Conservation (phyloP, 2,888 invertebrate species). For the Amphimallon solstitiale region DNA sequence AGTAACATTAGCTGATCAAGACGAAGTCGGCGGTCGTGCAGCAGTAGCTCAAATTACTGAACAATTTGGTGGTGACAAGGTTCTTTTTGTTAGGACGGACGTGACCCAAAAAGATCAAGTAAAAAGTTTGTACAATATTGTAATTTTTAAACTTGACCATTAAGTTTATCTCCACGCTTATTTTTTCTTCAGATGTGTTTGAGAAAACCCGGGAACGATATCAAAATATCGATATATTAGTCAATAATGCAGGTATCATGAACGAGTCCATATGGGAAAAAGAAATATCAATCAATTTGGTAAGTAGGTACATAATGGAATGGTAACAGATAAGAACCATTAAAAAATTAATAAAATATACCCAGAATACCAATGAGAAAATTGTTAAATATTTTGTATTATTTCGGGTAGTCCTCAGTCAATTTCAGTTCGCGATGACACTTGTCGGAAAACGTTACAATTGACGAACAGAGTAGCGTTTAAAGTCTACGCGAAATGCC, state of each 20-base stretch:
- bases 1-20: conserved; percentile 45
- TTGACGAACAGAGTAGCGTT: too few species aligned
- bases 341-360: too few species aligned
- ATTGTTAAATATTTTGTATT: too few species aligned
- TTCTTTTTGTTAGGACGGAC: conserved; percentile 74
- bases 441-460: too few species aligned
- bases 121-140: conserved; percentile 65
- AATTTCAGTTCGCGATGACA: too few species aligned
- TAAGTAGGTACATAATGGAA: conserved; percentile 7
- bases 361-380: too few species aligned
- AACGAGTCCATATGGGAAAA: conserved; percentile 78
- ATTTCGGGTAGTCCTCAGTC: too few species aligned
- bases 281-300: conserved; percentile 65
- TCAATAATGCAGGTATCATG: conserved; percentile 79
- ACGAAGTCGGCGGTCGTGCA: conserved; percentile 65
- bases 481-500: too few species aligned
- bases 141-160: neutral
- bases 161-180: too few species aligned
- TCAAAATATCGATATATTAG: conserved; percentile 29
- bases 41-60: conserved; percentile 69
- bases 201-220: conserved; percentile 22
- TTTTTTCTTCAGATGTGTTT: conserved; percentile 30
- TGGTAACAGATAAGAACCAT: too few species aligned
- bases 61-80: conserved; percentile 72
- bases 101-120: conserved; percentile 78